These are phyloP conservation scores for Clavelina lepadiformis DNA, from an alignment of 23 tunicate species.

Conservation along the genomic window DNA sequence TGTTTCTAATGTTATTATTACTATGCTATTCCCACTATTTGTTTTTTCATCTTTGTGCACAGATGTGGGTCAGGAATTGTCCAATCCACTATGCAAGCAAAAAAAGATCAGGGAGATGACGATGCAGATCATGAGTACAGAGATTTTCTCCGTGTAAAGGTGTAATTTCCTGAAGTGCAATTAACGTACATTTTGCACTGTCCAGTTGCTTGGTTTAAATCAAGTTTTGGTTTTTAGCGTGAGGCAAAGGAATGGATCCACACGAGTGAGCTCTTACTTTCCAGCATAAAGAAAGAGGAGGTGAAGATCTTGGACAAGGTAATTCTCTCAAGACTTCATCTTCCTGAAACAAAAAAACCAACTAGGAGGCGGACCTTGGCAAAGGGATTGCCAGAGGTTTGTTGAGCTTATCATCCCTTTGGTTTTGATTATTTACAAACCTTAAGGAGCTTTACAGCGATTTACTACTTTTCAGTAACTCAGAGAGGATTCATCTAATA, in stretches of 20 bases:
- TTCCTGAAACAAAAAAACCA: not conserved
- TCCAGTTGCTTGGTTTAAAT: not conserved
- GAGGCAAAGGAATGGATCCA: constrained; percentile 72
- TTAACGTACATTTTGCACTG: not conserved
- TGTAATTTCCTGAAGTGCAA: constrained; percentile 1
- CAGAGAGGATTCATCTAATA: no score
- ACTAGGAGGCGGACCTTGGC: no score
- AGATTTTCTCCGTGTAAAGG: constrained; percentile 63
- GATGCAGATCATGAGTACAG: constrained; percentile 81
- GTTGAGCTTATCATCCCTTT: no score
- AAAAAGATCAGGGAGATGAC: constrained; percentile 67
- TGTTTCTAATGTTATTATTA: no score
- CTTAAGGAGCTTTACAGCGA: no score
- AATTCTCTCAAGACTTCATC: not conserved
- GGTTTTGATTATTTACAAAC: no score
- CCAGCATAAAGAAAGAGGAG: constrained; percentile 3
- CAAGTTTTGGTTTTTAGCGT: not conserved
- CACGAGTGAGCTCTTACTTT: constrained; percentile 44
- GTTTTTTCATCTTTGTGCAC: no score
- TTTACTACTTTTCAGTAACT: no score
- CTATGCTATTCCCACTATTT: no score
- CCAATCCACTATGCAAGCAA: constrained; percentile 38
- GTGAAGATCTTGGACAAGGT: not conserved
- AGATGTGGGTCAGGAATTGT: constrained; percentile 57
- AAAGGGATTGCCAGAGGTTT: no score